A percentile compares a stretch with the other conserved stretches of the same genome.
phyloP scores from a whole-genome alignment of 2,797 vertebrate species.

The Acropternis orthonyx region DNA sequence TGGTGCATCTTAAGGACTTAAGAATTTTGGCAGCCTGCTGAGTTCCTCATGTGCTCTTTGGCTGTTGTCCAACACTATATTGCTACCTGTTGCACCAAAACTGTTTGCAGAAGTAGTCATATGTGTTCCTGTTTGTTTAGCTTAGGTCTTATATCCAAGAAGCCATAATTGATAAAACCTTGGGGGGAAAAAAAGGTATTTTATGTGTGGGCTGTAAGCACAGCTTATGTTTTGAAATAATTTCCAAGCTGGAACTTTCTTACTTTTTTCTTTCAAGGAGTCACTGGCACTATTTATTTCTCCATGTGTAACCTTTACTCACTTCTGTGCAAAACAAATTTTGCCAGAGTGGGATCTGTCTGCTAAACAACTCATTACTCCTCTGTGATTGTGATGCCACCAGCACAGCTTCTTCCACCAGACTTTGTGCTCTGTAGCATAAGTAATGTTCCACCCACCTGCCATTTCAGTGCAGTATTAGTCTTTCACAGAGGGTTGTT shows the following conservation, averaged over 20 bases:
- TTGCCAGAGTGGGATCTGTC: not conserved
- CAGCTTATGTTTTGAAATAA: not conserved
- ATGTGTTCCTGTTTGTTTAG: not conserved
- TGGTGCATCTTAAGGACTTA: not conserved
- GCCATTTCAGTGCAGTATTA: not conserved
- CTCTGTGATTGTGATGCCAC: not conserved
- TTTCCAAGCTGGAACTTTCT: not conserved
- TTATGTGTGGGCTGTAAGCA: not conserved
- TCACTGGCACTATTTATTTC: not conserved
- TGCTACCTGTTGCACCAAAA: not conserved
- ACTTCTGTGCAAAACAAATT: not conserved
- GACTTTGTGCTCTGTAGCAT: not conserved
- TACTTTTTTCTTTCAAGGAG: not conserved
- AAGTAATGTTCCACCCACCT: not conserved
- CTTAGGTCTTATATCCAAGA: not conserved
- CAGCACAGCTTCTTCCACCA: not conserved
- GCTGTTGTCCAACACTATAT: not conserved
- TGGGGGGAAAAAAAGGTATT: fast-evolving
- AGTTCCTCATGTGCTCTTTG: not conserved
- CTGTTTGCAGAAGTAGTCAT: not conserved
- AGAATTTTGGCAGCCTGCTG: not conserved
- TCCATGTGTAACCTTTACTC: not conserved
- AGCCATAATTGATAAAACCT: not conserved
- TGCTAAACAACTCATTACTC: not conserved
- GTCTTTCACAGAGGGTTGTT: not conserved